phyloP scores from a whole-genome alignment of 2,888 invertebrate species.

The Thera britannica region DNA sequence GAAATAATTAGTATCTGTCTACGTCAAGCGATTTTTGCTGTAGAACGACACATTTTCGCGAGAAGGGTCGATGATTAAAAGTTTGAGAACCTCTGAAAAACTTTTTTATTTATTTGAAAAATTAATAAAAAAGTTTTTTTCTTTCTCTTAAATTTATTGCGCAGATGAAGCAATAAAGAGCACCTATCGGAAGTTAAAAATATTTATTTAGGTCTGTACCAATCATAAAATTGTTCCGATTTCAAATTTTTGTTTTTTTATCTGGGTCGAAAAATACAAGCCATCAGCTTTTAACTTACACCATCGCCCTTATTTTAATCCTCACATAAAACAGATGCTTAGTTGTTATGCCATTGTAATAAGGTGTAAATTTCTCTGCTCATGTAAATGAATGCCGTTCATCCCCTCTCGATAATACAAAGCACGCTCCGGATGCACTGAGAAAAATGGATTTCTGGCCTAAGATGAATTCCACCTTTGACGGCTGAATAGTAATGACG shows the following conservation, averaged over 20 bases:
- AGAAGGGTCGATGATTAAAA: not conserved
- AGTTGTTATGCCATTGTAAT: constrained; percentile 36
- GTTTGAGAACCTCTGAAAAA: constrained; percentile 4
- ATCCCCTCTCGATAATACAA: constrained; percentile 58
- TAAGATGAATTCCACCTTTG: no score
- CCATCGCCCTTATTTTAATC: constrained; percentile 26
- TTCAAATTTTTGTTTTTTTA: not conserved
- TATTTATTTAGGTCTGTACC: not conserved
- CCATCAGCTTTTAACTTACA: constrained; percentile 22
- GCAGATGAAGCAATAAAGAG: not conserved
- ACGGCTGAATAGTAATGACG: no score
- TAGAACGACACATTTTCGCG: not conserved
- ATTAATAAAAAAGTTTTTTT: no score
- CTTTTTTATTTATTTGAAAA: not conserved
- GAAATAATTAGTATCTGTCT: constrained; percentile 1
- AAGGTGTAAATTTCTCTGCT: constrained; percentile 49
- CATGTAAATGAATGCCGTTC: constrained; percentile 58
- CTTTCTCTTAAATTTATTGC: not conserved
- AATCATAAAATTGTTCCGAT: not conserved
- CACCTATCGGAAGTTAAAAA: no score
- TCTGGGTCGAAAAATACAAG: not conserved
- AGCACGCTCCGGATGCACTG: constrained; percentile 65
- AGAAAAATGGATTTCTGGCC: no score
- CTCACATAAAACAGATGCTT: constrained; percentile 18
- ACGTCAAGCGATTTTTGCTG: constrained; percentile 3